These are phyloP conservation scores for Ailuropoda melanoleuca DNA, from an alignment of 2,113 vertebrate genomes.

Conservation along the genomic window DNA sequence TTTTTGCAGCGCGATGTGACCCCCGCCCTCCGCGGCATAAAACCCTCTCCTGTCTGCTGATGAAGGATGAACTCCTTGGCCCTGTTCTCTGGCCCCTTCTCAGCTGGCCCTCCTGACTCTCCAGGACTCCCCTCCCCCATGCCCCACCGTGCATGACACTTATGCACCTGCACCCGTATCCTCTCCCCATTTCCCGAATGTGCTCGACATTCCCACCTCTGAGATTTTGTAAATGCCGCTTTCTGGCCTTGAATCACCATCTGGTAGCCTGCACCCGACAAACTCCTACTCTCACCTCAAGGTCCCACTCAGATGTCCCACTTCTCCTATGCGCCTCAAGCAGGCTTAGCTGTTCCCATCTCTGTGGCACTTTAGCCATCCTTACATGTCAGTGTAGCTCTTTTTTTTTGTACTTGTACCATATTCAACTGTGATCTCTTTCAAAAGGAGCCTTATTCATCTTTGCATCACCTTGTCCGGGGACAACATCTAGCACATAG, in stretches of 20 bases:
- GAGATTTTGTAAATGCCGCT: not conserved
- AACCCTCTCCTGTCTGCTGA: not conserved
- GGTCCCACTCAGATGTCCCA: not conserved
- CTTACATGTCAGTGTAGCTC: rapidly evolving
- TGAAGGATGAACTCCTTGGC: not conserved
- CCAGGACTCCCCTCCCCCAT: rapidly evolving
- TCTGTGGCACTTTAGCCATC: too few species aligned
- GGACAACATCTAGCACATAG: rapidly evolving
- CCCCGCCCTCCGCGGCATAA: not conserved
- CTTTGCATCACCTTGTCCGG: rapidly evolving
- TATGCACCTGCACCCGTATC: rapidly evolving
- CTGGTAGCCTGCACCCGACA: not conserved
- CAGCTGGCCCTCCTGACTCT: rapidly evolving
- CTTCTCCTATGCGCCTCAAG: not conserved
- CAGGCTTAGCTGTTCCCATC: not conserved
- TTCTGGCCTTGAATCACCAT: not conserved
- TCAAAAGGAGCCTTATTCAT: not conserved
- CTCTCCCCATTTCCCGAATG: rapidly evolving
- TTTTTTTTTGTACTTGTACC: not conserved
- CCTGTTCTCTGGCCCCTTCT: not conserved
- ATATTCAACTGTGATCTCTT: rapidly evolving
- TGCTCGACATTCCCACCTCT: not conserved
- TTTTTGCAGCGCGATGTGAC: too few species aligned
- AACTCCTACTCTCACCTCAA: not conserved
- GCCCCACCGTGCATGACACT: rapidly evolving